Evolutionary conservation across 2,888 invertebrate genomes (phyloP).

Genomic region (Cremastobaeus sp.): DNA sequence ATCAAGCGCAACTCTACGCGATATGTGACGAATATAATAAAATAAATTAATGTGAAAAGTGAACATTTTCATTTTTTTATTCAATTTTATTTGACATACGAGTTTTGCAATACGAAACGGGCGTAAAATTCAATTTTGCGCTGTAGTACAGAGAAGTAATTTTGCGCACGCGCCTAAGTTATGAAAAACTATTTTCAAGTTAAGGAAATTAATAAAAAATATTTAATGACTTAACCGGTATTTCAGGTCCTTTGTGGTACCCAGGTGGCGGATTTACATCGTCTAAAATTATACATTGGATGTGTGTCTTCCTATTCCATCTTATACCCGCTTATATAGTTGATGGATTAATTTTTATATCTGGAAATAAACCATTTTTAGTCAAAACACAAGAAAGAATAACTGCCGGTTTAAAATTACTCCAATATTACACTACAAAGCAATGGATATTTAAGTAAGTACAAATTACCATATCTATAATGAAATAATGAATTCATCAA

Average conservation of each 20-base stretch:
- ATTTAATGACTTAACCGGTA: too few species aligned
- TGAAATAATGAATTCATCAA: not conserved
- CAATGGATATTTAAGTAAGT: constrained; percentile 85
- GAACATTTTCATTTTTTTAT: too few species aligned
- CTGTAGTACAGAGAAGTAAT: too few species aligned
- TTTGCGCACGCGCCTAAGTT: too few species aligned
- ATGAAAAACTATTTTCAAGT: too few species aligned
- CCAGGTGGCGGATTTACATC: constrained; percentile 85
- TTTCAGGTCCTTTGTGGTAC: constrained; percentile 76
- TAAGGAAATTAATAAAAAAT: too few species aligned
- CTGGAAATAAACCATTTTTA: constrained; percentile 87
- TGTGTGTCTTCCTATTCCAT: constrained; percentile 86
- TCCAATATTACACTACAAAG: constrained; percentile 89
- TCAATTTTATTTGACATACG: too few species aligned
- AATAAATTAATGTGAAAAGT: too few species aligned
- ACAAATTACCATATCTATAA: constrained; percentile 3
- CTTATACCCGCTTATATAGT: constrained; percentile 88
- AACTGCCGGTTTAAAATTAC: constrained; percentile 82
- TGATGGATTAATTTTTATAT: constrained; percentile 83
- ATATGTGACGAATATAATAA: too few species aligned
- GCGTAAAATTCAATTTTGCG: too few species aligned
- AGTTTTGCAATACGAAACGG: too few species aligned
- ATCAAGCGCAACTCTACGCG: too few species aligned
- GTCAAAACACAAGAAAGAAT: constrained; percentile 83
- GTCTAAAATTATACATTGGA: constrained; percentile 82